Base-by-base conservation (phyloP, 2,888 invertebrate genomes). In the Himalopsyche tibetana region DNA sequence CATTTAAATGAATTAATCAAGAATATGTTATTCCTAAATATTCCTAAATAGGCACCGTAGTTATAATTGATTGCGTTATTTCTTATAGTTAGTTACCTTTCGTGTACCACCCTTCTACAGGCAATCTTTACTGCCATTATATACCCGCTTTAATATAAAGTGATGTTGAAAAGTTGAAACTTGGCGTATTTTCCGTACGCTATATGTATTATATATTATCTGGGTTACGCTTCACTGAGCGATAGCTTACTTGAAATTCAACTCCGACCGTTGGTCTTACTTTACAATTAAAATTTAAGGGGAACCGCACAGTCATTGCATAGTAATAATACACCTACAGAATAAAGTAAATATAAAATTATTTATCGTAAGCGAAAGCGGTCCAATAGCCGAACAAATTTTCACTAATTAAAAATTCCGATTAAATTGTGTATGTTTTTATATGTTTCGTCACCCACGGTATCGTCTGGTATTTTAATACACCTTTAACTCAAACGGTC, bases 211-310 rank as follows among this genome's bases (percentile, higher is more conserved):
- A 51, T 51, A 51, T 51, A 51, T 51, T 51, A 63, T 63, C 63
- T 63, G 63, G 63, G 63, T 51, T 51, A 19, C 63, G 63, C 63
- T 63, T 28, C 63, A 63, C 5, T 19, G 63, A 63, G 28, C 63
- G 63, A 63, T 63, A n/a, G 63, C 63, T 63, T 28, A 28, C 63
- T 63, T 63, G n/a, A 63, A 63, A 63, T 63, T n/a, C n/a, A 63
- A 63, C 63, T 63, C 28, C 51, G 15, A 63, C 63, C 28, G 63
- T 63, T 51, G 51, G 63, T 63, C 9, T 19, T 63, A 63, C 63
- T 63, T 63, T 63, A 28, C 63, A 63, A 63, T 63, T 63, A 63
- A 63, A 63, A 63, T 63, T 63, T 63, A 63, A 63, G 19, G 19
- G 63, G 19, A 63, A 63, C n/a, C 63, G 63, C n/a, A 28, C 19